Percentiles rank a stretch among this genome's conserved stretches.
Conservation (phyloP, 2,888 invertebrate species). For the Thumatha senex region DNA sequence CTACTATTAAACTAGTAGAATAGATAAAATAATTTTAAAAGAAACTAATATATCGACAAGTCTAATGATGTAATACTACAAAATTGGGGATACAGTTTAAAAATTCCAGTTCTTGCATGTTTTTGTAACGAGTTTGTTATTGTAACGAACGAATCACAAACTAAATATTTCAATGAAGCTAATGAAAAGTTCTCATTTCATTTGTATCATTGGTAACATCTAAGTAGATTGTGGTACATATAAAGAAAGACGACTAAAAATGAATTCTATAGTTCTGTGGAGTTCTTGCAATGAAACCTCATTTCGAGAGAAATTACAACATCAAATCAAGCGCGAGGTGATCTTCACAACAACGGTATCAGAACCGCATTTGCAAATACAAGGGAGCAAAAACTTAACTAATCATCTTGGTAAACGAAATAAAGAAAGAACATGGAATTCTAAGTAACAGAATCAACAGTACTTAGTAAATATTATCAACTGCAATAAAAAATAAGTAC, state of each 20-base stretch:
- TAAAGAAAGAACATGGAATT: conserved; percentile 5
- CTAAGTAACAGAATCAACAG: conserved; percentile 18
- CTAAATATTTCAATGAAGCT: conserved; percentile 26
- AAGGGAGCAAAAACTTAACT: conserved; percentile 49
- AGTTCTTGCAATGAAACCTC: conserved; percentile 44
- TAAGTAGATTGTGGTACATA: conserved; percentile 37
- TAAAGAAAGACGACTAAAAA: conserved; percentile 46
- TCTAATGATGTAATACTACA: neutral
- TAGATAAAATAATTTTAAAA: neutral
- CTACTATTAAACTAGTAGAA: neutral
- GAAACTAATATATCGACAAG: neutral
- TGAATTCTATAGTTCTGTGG: conserved; percentile 46
- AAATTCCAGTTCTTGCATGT: too few species aligned
- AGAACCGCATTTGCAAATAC: conserved; percentile 50
- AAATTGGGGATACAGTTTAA: too few species aligned
- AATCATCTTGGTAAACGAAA: conserved; percentile 37
- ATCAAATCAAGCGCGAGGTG: conserved; percentile 39
- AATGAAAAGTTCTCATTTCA: conserved; percentile 38
- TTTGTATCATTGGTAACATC: conserved; percentile 36
- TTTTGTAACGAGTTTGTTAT: conserved; percentile 24
- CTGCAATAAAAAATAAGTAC: too few species aligned
- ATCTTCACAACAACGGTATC: conserved; percentile 47
- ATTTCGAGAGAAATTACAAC: conserved; percentile 46
- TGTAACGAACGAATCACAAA: conserved; percentile 20
- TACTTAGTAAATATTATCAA: conserved; percentile 4